phyloP scores from a whole-genome alignment of 2,113 vertebrate genomes.

The Menura novaehollandiae region DNA sequence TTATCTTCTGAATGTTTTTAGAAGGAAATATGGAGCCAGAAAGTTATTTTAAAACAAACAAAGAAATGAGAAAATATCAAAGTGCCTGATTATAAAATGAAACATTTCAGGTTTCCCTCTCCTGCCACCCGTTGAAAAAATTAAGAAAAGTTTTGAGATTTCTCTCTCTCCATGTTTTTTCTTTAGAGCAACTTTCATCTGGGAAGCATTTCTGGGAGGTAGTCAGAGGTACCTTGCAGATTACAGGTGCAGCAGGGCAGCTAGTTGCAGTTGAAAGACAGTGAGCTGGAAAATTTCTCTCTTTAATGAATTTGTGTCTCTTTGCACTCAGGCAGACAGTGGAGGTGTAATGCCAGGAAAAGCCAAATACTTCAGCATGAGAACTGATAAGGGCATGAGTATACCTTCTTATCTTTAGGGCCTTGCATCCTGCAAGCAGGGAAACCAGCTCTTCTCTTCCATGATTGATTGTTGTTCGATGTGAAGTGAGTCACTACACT shows the following conservation, averaged over 20 bases:
- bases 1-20: neutral
- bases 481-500: neutral
- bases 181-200: neutral
- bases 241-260: neutral
- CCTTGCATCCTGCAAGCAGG: neutral
- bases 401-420: neutral
- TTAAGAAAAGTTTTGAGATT: neutral
- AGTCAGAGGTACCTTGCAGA: neutral
- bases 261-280: neutral
- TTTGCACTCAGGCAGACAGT: neutral
- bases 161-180: neutral
- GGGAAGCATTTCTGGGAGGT: neutral
- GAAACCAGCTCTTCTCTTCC: neutral
- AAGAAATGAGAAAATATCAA: constrained; percentile 26
- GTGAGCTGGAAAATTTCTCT: neutral
- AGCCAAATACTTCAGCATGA: neutral
- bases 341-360: neutral
- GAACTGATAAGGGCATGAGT: neutral
- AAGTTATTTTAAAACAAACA: constrained; percentile 25
- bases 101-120: neutral
- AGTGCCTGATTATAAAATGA: neutral
- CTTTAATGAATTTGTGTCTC: neutral
- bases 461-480: neutral
- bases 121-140: rapidly evolving
- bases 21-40: constrained; percentile 1